phyloP scores from a whole-genome alignment of 2,888 invertebrate genomes.

The Caenorhabditis sp. region DNA sequence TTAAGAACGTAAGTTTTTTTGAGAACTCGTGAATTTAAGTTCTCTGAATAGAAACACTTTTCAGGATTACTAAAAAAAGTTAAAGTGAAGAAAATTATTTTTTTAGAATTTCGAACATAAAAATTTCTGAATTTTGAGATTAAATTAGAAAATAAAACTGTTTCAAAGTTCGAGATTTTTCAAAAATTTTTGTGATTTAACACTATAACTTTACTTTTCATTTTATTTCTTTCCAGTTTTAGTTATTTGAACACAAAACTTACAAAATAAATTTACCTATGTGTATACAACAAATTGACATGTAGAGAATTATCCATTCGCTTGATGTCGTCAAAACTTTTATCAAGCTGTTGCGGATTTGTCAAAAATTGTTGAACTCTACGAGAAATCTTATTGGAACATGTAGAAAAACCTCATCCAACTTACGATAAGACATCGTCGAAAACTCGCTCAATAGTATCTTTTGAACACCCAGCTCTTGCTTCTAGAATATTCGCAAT shows the following conservation, averaged over 20 bases:
- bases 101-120: too few relatives aligned
- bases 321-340: conserved; percentile 13
- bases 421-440: conserved; percentile 11
- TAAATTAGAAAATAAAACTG: too few relatives aligned
- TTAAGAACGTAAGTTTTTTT: background rate
- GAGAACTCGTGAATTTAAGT: too few relatives aligned
- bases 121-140: background rate
- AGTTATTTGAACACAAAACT: too few relatives aligned
- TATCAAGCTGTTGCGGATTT: background rate
- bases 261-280: conserved; percentile 10
- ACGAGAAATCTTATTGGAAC: conserved; percentile 2
- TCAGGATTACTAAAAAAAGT: background rate
- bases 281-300: conserved; percentile 8
- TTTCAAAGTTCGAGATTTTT: too few relatives aligned
- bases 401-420: background rate
- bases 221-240: too few relatives aligned
- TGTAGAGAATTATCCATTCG: background rate
- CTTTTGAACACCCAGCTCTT: conserved; percentile 4
- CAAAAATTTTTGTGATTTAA: too few relatives aligned
- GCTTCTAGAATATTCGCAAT: background rate
- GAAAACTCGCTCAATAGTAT: conserved; percentile 4
- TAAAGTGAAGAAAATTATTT: background rate
- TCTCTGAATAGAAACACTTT: too few relatives aligned
- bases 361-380: background rate
- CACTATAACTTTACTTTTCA: background rate